phyloP scores from a whole-genome alignment of 2,888 invertebrate species.

The Acanthoscelides obtectus region DNA sequence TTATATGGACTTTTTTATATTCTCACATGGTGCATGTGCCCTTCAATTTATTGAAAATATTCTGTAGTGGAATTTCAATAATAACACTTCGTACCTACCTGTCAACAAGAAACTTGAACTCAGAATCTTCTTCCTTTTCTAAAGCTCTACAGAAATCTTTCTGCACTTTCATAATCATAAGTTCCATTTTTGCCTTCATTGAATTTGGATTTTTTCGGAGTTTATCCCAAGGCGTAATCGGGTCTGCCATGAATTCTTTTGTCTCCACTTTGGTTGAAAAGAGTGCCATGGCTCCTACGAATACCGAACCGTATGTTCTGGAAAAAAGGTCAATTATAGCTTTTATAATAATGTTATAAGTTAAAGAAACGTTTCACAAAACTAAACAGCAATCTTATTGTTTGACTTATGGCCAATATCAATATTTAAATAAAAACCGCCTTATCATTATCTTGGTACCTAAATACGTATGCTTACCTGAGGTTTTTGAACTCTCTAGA shows the following conservation, averaged over 20 bases:
- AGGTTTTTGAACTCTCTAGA: background rate
- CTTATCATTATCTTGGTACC: background rate
- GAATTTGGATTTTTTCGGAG: conserved; percentile 58
- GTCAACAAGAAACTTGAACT: conserved; percentile 75
- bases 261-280: conserved; percentile 50
- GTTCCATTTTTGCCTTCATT: conserved; percentile 87
- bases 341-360: background rate
- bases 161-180: conserved; percentile 86
- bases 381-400: conserved; percentile 28
- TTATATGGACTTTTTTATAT: too few relatives aligned
- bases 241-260: conserved; percentile 75
- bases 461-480: background rate
- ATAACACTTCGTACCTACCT: too few relatives aligned
- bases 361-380: background rate
- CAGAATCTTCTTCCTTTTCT: conserved; percentile 68
- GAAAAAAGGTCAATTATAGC: conserved; percentile 16
- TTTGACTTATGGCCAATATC: background rate
- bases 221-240: conserved; percentile 67
- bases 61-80: too few relatives aligned
- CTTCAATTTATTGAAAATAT: too few relatives aligned
- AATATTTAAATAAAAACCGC: conserved; percentile 4
- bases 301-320: conserved; percentile 55
- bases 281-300: conserved; percentile 54
- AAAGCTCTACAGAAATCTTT: conserved; percentile 81
- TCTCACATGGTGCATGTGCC: too few relatives aligned